Evolutionary conservation across 2,888 invertebrate genomes (phyloP), one percentile per base, ranked within the genome.

Genomic region (Eupithecia subumbrata): DNA sequence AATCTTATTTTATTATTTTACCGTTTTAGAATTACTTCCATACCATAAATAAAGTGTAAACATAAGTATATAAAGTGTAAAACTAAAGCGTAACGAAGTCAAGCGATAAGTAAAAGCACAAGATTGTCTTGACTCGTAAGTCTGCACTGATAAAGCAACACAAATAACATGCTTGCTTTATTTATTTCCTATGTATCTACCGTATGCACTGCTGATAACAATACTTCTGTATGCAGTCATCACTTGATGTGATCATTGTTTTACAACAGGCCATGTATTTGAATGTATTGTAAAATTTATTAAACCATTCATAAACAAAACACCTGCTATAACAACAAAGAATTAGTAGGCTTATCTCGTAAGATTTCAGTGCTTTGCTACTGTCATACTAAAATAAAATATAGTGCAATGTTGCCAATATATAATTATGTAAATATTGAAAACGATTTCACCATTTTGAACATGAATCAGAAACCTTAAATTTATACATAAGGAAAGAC

Each of bases 291-390:
- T 56, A 56, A 56, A 56, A 56, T 22, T 11, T 56, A 22, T 25
- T 12, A 60, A 60, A 60, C 82, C 82, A 84, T 83, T 76, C 70
- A 78, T 77, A 25, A 56, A 76, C 37, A 68, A 68, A 81, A 81
- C 84, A 86, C 83, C 86, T 85, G 85, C 84, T 80, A 78, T 76
- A 76, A 78, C 56, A 74, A 76, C 30, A 72, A 60, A 60, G 22
- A 60, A 60, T 22, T 22, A 56, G 22, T 8, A 56, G n/a, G n/a
- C 3, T 22, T 56, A 60, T 60, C 22, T 56, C 11, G 12, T 22
- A 22, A 56, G 18, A 56, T 56, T 56, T 4, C 11, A 56, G 30
- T 30, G 30, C n/a, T n/a, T n/a, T n/a, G n/a, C n/a, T 30, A 30
- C 30, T 30, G 30, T 30, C 30, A 30, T 30, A 30, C 30, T 30